These are phyloP conservation scores for Phaedon cochleariae DNA, from an alignment of 2,888 invertebrate species.

Conservation along the genomic window DNA sequence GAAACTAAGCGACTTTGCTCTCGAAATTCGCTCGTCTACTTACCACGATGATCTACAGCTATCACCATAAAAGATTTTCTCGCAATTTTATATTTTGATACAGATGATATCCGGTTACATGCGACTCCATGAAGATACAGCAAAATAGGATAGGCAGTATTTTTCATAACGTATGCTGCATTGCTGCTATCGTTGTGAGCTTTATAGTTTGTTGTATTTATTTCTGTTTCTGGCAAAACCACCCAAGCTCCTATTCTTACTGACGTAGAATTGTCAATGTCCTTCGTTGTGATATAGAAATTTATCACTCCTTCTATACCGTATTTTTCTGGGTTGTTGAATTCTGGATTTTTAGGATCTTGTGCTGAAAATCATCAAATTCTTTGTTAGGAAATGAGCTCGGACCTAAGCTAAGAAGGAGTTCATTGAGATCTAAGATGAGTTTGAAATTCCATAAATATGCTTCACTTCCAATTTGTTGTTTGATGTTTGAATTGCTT, in stretches of 20 bases:
- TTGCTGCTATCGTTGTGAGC: constrained; percentile 8
- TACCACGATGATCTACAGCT: constrained; percentile 83
- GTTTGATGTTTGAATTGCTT: no score
- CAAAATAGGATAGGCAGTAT: constrained; percentile 39
- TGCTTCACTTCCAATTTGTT: no score
- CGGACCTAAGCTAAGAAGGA: no score
- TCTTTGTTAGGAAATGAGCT: no score
- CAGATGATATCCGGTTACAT: constrained; percentile 35
- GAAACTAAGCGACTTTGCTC: neutral
- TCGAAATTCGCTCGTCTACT: constrained; percentile 42
- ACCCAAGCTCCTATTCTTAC: constrained; percentile 61
- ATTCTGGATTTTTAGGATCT: constrained; percentile 44
- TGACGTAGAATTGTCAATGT: constrained; percentile 57
- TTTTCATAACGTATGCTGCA: constrained; percentile 32
- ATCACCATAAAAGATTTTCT: constrained; percentile 78
- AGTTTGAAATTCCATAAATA: neutral
- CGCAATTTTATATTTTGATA: constrained; percentile 62
- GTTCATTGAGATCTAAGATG: no score
- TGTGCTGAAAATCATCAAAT: constrained; percentile 33
- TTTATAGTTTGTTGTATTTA: constrained; percentile 2
- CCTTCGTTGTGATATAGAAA: constrained; percentile 45
- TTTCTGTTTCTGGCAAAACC: constrained; percentile 42
- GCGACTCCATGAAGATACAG: constrained; percentile 49
- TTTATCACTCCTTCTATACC: constrained; percentile 44
- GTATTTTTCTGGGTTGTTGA: constrained; percentile 44